phyloP scores from a whole-genome alignment of 1,140 invertebrate genomes.

The Zaprionus tsacasi region DNA sequence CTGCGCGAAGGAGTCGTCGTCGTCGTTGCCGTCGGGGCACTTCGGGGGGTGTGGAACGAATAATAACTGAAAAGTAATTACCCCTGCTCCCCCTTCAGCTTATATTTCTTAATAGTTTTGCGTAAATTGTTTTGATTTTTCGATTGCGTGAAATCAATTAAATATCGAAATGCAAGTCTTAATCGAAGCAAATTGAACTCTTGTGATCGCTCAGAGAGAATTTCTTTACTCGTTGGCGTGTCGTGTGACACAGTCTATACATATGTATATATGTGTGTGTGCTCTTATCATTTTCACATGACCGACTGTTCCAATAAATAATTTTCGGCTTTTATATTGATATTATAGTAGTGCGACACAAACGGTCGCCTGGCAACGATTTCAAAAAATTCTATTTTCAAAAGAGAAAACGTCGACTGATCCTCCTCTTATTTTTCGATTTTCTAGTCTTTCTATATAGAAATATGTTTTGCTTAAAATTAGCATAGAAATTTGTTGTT shows the following conservation, averaged over 20 bases:
- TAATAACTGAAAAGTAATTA: slow-evolving; percentile 58
- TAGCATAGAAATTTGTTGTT: slow-evolving; percentile 37
- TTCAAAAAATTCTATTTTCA: slow-evolving; percentile 35
- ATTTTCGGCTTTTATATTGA: slow-evolving; percentile 48
- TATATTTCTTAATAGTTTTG: slow-evolving; percentile 58
- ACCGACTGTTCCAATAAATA: slow-evolving; percentile 42
- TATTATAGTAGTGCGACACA: slow-evolving; percentile 46
- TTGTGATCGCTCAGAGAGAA: slow-evolving; percentile 41
- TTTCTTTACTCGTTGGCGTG: neutral
- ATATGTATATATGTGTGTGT: neutral
- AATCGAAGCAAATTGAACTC: slow-evolving; percentile 76
- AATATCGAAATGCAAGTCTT: slow-evolving; percentile 41
- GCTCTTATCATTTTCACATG: slow-evolving; percentile 78
- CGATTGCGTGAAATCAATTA: slow-evolving; percentile 75
- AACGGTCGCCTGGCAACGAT: slow-evolving; percentile 37
- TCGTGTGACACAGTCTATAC: slow-evolving; percentile 58
- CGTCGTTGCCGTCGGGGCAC: too few species aligned
- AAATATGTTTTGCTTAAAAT: slow-evolving; percentile 34
- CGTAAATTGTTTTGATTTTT: slow-evolving; percentile 82
- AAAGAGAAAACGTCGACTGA: neutral
- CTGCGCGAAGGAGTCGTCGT: slow-evolving; percentile 24
- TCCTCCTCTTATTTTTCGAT: neutral
- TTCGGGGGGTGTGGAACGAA: slow-evolving; percentile 14
- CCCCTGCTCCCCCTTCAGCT: slow-evolving; percentile 7
- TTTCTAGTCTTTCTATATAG: neutral